phyloP scores from a whole-genome alignment of 2,797 vertebrate species.

The Gallinago stenura region DNA sequence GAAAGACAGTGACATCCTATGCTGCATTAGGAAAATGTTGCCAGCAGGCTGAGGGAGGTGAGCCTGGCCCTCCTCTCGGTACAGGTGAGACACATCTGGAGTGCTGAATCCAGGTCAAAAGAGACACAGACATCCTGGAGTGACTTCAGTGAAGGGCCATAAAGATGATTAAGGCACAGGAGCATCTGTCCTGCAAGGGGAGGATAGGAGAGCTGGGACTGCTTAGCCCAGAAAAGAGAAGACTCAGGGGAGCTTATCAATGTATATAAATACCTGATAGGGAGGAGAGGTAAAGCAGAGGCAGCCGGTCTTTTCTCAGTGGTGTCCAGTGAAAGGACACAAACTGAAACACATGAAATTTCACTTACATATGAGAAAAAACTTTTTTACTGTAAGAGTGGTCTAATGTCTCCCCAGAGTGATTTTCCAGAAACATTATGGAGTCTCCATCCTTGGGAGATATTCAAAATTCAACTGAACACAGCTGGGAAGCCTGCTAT shows the following conservation, averaged over 20 bases:
- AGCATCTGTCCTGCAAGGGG: not conserved
- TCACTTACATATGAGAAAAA: not conserved
- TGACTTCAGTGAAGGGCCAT: not conserved
- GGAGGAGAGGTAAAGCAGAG: not conserved
- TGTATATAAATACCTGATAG: not conserved
- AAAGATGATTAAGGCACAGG: not conserved
- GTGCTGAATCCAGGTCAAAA: not conserved
- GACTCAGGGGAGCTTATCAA: not conserved
- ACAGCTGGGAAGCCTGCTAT: not conserved
- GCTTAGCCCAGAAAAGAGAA: not conserved
- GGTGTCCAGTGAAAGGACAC: not conserved
- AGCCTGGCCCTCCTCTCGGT: not conserved
- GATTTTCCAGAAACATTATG: not conserved
- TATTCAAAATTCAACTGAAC: not conserved
- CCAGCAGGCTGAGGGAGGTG: not conserved
- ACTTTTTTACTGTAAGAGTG: not conserved
- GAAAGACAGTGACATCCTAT: not conserved
- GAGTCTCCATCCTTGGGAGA: not conserved
- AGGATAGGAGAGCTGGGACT: not conserved
- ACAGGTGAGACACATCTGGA: not conserved
- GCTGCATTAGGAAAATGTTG: not conserved
- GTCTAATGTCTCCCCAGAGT: not conserved
- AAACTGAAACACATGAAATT: not conserved
- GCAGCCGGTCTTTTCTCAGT: not conserved
- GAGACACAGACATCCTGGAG: not conserved